phyloP scores from a whole-genome alignment of 37 sponge, comb jelly and placozoan genomes.

The Axinella damicornis region DNA sequence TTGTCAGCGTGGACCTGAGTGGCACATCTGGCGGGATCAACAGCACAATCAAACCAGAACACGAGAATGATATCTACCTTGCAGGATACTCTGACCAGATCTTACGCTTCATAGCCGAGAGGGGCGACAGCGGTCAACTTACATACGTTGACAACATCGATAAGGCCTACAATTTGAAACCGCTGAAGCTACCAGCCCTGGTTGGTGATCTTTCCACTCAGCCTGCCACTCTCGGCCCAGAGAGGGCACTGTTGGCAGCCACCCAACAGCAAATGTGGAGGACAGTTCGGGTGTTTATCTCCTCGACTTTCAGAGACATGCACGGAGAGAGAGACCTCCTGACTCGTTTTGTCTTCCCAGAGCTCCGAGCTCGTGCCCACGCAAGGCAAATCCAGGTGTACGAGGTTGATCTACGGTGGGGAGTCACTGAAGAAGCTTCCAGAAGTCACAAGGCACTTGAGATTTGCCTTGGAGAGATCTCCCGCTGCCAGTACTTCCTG shows the following conservation, averaged over 20 bases:
- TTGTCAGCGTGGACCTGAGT: constrained; percentile 94
- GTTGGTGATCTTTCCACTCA: neutral
- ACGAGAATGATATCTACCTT: constrained; percentile 92
- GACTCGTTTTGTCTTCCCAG: constrained; percentile 93
- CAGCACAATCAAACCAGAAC: constrained; percentile 68
- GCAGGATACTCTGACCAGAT: constrained; percentile 98
- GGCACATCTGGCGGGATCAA: constrained; percentile 55
- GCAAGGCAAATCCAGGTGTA: constrained; percentile 74
- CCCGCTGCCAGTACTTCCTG: constrained; percentile 88
- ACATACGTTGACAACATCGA: constrained; percentile 95
- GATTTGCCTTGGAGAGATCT: constrained; percentile 92
- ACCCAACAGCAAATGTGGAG: constrained; percentile 72
- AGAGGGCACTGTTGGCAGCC: constrained; percentile 52
- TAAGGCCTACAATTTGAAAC: constrained; percentile 83
- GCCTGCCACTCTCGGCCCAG: constrained; percentile 26
- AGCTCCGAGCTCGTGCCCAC: constrained; percentile 85
- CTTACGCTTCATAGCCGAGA: constrained; percentile 94
- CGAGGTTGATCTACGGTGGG: constrained; percentile 99
- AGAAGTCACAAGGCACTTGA: constrained; percentile 82
- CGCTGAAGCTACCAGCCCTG: constrained; percentile 57
- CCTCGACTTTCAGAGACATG: constrained; percentile 98
- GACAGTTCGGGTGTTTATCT: constrained; percentile 94
- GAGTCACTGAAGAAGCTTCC: constrained; percentile 93
- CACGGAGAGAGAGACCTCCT: constrained; percentile 95
- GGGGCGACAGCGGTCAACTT: constrained; percentile 92